phyloP scores from a whole-genome alignment of 2,113 vertebrate species.

The Haplochromis burtoni region DNA sequence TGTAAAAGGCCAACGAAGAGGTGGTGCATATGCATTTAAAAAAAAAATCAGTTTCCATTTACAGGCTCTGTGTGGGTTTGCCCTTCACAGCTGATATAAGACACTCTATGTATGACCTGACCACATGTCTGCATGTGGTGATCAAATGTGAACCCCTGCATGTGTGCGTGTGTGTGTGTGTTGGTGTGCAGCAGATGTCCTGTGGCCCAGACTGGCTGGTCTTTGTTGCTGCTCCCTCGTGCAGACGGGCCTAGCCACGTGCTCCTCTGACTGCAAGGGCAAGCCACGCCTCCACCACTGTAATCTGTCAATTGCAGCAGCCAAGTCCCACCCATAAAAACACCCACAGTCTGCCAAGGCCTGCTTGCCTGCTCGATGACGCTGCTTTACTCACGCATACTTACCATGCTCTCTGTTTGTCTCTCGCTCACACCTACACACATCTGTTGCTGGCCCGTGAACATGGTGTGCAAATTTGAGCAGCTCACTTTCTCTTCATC shows the following conservation, averaged over 20 bases:
- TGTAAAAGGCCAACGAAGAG: not conserved
- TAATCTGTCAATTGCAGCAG: slow-evolving; percentile 57
- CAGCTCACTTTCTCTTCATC: not conserved
- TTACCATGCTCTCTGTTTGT: slow-evolving; percentile 22
- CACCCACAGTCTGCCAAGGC: not conserved
- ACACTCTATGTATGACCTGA: not conserved
- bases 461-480: not conserved
- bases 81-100: slow-evolving; percentile 18
- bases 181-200: slow-evolving; percentile 62
- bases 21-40: not conserved
- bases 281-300: slow-evolving; percentile 21
- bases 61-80: not conserved
- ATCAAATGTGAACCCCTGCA: slow-evolving; percentile 36
- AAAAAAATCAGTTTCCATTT: not conserved
- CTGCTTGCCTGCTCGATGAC: slow-evolving; percentile 28
- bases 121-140: not conserved
- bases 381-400: slow-evolving; percentile 44
- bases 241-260: slow-evolving; percentile 63
- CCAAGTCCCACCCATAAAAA: slow-evolving; percentile 26
- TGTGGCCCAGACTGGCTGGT: slow-evolving; percentile 53
- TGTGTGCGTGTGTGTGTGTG: slow-evolving; percentile 1
- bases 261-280: slow-evolving; percentile 44
- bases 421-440: not conserved
- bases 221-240: slow-evolving; percentile 70
- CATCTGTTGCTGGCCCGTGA: not conserved